Percentiles rank a stretch among this genome's conserved stretches.
Evolutionary conservation across 2,888 invertebrate species (phyloP).

Genomic region (Lasioglossum figueresi): DNA sequence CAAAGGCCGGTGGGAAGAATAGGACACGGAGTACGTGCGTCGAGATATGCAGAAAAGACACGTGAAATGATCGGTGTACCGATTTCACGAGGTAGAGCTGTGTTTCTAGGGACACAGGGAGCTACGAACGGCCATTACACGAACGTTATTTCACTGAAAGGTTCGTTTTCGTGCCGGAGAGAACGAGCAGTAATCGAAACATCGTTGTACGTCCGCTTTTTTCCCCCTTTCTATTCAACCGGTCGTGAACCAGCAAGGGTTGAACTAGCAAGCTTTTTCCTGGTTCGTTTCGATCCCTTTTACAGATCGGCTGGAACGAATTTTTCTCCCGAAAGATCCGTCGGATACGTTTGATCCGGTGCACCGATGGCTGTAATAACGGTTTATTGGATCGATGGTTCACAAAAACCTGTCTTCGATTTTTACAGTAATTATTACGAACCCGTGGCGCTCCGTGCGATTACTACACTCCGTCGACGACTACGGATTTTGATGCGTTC

Average conservation of each 20-base stretch:
- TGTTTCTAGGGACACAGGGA: conserved; percentile 10
- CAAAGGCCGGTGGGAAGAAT: background rate
- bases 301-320: conserved; percentile 29
- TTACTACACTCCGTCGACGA: too few species aligned
- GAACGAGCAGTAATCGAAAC: conserved; percentile 52
- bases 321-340: conserved; percentile 39
- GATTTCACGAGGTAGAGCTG: conserved; percentile 27
- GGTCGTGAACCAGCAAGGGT: conserved; percentile 20
- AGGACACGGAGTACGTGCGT: background rate
- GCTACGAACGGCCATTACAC: conserved; percentile 35
- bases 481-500: too few species aligned
- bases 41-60: background rate
- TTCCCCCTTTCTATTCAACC: conserved; percentile 13
- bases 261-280: background rate
- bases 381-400: conserved; percentile 4
- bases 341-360: conserved; percentile 16
- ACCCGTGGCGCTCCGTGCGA: too few species aligned
- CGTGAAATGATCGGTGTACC: conserved; percentile 36
- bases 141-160: conserved; percentile 50
- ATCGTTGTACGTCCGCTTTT: conserved; percentile 33
- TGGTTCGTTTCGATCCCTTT: conserved; percentile 24
- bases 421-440: background rate
- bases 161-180: conserved; percentile 40
- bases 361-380: conserved; percentile 12
- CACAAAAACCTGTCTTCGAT: background rate